Evolutionary conservation across 2,797 vertebrate species (phyloP).

Genomic region (Myoxocephalus aenaeus): DNA sequence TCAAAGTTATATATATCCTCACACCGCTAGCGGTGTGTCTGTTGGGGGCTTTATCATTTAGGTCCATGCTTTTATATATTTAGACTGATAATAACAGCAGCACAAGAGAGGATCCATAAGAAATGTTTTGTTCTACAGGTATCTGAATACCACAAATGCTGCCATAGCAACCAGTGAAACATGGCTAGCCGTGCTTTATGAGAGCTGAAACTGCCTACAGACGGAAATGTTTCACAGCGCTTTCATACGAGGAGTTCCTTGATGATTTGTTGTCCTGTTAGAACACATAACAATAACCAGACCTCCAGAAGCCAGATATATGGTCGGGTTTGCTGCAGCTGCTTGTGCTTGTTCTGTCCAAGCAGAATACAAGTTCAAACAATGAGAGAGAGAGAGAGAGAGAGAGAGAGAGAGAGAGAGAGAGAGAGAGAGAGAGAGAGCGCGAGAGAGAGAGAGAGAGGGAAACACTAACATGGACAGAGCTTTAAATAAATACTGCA

Average conservation of each 20-base stretch:
- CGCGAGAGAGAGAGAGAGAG: conserved; percentile 12
- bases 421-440: conserved; percentile 1
- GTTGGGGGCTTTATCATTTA: neutral
- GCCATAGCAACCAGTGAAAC: conserved; percentile 10
- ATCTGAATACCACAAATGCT: conserved; percentile 16
- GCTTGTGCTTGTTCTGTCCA: conserved; percentile 29
- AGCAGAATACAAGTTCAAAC: conserved; percentile 38
- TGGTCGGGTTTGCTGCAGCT: conserved; percentile 35
- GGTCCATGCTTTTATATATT: too few relatives aligned
- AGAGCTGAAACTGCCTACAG: conserved; percentile 3
- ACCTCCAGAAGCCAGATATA: conserved; percentile 28
- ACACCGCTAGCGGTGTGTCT: neutral
- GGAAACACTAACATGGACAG: conserved; percentile 37
- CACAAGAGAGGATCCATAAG: neutral
- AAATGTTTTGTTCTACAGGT: neutral
- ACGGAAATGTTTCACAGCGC: conserved; percentile 1
- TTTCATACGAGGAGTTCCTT: neutral
- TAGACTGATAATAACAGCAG: neutral
- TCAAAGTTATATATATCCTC: neutral
- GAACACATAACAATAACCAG: conserved; percentile 4
- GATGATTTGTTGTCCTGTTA: conserved; percentile 16
- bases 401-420: conserved; percentile 2
- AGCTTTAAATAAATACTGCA: conserved; percentile 68
- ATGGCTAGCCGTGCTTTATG: neutral
- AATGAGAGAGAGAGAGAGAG: conserved; percentile 24